phyloP scores from a whole-genome alignment of 2,797 vertebrate species.

The Arctocebus calabarensis region DNA sequence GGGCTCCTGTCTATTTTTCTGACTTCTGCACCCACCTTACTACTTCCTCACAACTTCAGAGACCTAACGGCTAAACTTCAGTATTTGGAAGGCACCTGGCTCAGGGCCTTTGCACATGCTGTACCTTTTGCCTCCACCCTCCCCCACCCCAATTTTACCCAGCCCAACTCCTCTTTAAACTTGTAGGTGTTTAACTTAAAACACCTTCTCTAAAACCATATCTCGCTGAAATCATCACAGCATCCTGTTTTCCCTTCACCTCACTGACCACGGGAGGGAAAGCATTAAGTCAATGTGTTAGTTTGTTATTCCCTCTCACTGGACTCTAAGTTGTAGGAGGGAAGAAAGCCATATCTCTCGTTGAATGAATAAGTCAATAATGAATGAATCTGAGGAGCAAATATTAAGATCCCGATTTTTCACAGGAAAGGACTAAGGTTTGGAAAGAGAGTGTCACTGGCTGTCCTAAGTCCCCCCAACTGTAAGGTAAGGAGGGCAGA shows the following conservation, averaged over 20 bases:
- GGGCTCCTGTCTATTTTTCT: not conserved
- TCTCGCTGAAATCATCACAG: not conserved
- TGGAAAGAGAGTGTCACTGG: not conserved
- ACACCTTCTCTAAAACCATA: not conserved
- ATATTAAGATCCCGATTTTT: not conserved
- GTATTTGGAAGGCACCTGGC: not conserved
- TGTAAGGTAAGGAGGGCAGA: rapidly evolving
- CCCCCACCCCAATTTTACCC: not conserved
- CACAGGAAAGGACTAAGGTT: not conserved
- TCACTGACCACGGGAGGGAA: not conserved
- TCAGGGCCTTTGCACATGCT: not conserved
- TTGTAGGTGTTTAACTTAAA: not conserved
- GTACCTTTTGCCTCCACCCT: not conserved
- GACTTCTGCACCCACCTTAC: not conserved
- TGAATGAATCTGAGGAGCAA: not conserved
- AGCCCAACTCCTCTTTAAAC: not conserved
- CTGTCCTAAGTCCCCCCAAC: not conserved
- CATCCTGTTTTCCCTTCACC: not conserved
- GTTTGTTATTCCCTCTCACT: not conserved
- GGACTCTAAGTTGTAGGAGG: not conserved
- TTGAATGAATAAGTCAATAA: not conserved
- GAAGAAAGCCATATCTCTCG: not conserved
- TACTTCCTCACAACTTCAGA: not conserved
- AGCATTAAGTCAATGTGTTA: not conserved
- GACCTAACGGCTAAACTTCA: not conserved